Percentiles rank a stretch among this genome's conserved stretches.
Conservation (phyloP, 2,797 vertebrate genomes). For the Esox lucius region DNA sequence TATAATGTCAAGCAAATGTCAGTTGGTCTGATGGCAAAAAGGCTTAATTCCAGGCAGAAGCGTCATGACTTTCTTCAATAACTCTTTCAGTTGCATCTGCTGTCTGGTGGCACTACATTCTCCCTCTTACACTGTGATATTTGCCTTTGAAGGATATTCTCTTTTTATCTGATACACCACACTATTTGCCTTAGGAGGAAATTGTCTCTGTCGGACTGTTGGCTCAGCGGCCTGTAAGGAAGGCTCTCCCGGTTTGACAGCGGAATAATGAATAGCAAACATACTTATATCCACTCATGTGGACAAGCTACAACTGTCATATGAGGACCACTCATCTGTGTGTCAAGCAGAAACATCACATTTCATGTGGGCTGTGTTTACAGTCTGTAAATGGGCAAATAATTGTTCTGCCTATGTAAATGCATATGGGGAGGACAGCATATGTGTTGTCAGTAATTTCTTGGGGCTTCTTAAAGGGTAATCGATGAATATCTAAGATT, state of each 20-base stretch:
- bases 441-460: neutral
- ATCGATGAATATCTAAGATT: too few species aligned
- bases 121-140: neutral
- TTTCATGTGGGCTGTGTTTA: neutral
- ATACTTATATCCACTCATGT: neutral
- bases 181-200: neutral
- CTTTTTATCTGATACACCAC: neutral
- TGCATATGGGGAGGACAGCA: neutral
- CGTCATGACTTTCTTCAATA: neutral
- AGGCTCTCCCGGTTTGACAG: neutral
- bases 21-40: neutral
- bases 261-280: slow-evolving; percentile 1
- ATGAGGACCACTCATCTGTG: neutral
- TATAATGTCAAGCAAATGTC: neutral
- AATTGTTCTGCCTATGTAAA: too few species aligned
- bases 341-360: neutral
- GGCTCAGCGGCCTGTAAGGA: slow-evolving; percentile 1
- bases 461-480: neutral
- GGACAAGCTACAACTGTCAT: neutral
- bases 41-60: neutral
- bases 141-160: neutral
- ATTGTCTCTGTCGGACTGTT: neutral
- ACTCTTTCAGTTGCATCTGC: slow-evolving; percentile 3
- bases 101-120: neutral
- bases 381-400: too few species aligned